Evolutionary conservation across 92 coral and sea anemone species (phyloP).

Genomic region (Actinernus sp.): DNA sequence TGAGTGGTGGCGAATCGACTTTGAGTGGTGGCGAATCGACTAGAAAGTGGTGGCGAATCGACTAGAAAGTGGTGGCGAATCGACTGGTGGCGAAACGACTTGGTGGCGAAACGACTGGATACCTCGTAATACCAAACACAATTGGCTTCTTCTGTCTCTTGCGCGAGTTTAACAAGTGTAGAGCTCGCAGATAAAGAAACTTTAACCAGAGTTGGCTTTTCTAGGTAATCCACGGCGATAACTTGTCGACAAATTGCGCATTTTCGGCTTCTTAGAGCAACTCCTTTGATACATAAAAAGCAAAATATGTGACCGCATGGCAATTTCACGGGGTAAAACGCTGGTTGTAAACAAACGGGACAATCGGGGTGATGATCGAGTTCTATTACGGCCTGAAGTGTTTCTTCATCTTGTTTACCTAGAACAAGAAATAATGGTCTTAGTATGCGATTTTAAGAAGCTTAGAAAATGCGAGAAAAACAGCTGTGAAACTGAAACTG

Average conservation of each 20-base stretch:
- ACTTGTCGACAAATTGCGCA: constrained; percentile 96
- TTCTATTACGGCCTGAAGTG: constrained; percentile 67
- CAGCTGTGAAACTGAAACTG: too few relatives aligned
- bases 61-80: too few relatives aligned
- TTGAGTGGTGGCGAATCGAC: too few relatives aligned
- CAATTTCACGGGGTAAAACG: constrained; percentile 88
- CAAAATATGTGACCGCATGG: constrained; percentile 98
- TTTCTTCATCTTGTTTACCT: constrained; percentile 35
- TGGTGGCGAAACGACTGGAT: too few relatives aligned
- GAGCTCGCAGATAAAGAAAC: constrained; percentile 8
- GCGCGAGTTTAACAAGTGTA: neutral
- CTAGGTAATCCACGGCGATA: constrained; percentile 76
- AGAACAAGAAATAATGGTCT: too few relatives aligned
- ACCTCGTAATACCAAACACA: constrained; percentile 96
- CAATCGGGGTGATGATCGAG: constrained; percentile 91
- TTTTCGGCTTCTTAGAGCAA: constrained; percentile 89
- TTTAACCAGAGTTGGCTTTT: constrained; percentile 88
- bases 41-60: too few relatives aligned
- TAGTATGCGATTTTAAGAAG: too few relatives aligned
- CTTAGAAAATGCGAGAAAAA: too few relatives aligned
- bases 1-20: too few relatives aligned
- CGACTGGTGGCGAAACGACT: too few relatives aligned
- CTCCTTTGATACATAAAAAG: constrained; percentile 98
- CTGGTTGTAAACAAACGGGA: constrained; percentile 91
- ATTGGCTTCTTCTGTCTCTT: constrained; percentile 34